These are phyloP conservation scores for Pseudococcus jackbeardsleyi DNA, from an alignment of 2,888 invertebrate species.

Conservation along the genomic window DNA sequence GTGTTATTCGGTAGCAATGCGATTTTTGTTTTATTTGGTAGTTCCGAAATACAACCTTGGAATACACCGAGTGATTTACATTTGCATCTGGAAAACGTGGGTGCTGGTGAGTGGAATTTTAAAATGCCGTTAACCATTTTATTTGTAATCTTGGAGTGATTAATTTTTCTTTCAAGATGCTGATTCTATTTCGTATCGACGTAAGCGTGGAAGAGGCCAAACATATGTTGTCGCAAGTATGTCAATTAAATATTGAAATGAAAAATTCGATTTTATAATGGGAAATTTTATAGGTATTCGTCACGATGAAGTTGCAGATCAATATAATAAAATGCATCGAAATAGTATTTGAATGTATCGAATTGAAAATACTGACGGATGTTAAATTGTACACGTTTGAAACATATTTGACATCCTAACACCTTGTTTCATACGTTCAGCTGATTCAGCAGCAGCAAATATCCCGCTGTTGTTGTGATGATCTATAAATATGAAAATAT, in stretches of 20 bases:
- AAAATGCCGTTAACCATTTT: neutral
- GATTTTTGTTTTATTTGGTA: constrained; percentile 53
- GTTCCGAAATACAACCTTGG: constrained; percentile 59
- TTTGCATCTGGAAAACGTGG: constrained; percentile 44
- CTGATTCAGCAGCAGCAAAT: constrained; percentile 49
- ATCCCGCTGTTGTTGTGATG: constrained; percentile 45
- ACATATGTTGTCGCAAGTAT: neutral
- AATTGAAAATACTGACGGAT: neutral
- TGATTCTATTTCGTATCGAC: neutral
- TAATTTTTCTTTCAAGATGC: neutral
- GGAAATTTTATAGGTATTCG: neutral
- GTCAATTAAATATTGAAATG: neutral
- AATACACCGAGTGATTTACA: constrained; percentile 61
- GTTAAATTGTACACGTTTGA: neutral
- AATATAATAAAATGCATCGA: neutral
- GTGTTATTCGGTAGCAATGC: constrained; percentile 29
- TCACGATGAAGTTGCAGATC: neutral
- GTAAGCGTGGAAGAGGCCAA: neutral
- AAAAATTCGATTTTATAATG: neutral
- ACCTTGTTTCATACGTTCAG: neutral
- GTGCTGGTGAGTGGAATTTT: constrained; percentile 33
- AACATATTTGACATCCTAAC: neutral
- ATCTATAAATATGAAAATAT: constrained; percentile 43
- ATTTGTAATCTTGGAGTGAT: neutral
- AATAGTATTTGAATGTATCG: constrained; percentile 20